phyloP scores from a whole-genome alignment of 2,888 invertebrate genomes.

The Lepidocyrtoides sp. region DNA sequence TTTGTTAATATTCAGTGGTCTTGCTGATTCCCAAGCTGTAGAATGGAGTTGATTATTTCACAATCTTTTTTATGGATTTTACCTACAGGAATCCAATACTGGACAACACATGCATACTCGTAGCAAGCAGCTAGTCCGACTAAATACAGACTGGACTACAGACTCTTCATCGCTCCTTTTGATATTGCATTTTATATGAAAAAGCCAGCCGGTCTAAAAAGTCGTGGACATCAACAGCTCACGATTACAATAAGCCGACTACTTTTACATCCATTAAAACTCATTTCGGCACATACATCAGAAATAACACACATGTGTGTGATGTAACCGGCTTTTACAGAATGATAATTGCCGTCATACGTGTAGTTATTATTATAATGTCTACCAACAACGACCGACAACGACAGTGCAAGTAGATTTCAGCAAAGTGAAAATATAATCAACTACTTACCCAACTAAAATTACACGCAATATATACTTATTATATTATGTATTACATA shows the following conservation, averaged over 20 bases:
- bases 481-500: too few species aligned
- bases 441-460: conserved; percentile 7
- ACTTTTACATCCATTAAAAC: conserved; percentile 82
- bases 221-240: conserved; percentile 82
- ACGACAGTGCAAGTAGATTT: too few species aligned
- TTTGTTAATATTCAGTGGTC: neutral
- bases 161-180: neutral
- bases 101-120: too few species aligned
- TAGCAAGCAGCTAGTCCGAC: too few species aligned
- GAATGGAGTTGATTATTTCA: conserved; percentile 7
- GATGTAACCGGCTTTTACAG: conserved; percentile 72
- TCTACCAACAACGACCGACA: conserved; percentile 12
- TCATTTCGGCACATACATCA: conserved; percentile 80
- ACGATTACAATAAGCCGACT: conserved; percentile 82
- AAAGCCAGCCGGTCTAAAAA: conserved; percentile 22
- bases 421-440: conserved; percentile 25
- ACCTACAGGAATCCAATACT: conserved; percentile 33
- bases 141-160: too few species aligned
- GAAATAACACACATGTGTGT: conserved; percentile 64
- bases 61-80: conserved; percentile 15
- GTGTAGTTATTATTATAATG: conserved; percentile 13
- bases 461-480: conserved; percentile 13
- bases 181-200: neutral
- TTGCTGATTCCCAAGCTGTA: neutral
- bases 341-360: neutral